A percentile compares a stretch with the other conserved stretches of the same genome.
Conservation (phyloP, 2,113 vertebrate species). For the Anser brachyrhynchus region DNA sequence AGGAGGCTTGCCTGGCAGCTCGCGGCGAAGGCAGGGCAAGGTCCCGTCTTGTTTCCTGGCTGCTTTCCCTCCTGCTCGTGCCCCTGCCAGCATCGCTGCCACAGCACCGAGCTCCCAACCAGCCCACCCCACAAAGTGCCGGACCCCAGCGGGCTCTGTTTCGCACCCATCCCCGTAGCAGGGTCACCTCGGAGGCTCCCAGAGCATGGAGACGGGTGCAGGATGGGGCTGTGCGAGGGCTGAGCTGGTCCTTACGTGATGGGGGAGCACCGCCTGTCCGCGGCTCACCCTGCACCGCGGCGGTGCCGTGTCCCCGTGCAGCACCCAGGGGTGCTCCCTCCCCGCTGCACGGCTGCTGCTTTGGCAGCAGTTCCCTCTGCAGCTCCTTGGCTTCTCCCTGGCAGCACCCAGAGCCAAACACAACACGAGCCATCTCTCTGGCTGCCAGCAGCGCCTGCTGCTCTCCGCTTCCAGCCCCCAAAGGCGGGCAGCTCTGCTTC, state of each 20-base stretch:
- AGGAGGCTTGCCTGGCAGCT: not conserved
- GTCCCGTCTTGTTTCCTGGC: not conserved
- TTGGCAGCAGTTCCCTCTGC: not conserved
- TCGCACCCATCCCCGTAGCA: accelerated
- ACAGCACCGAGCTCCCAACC: accelerated
- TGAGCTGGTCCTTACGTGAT: not conserved
- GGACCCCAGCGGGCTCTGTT: not conserved
- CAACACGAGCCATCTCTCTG: accelerated
- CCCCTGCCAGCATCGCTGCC: not conserved
- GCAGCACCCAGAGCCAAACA: not conserved
- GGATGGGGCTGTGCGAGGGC: not conserved
- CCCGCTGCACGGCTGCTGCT: not conserved
- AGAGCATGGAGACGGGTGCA: accelerated
- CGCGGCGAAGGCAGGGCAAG: not conserved
- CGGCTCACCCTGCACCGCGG: accelerated
- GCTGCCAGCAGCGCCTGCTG: not conserved
- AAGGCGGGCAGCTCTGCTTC: not conserved
- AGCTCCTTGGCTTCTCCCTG: not conserved
- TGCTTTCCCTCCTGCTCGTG: not conserved
- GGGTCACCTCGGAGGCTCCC: not conserved
- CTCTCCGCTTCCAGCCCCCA: not conserved
- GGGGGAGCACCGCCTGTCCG: accelerated
- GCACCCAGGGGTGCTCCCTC: not conserved
- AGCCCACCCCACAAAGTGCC: not conserved
- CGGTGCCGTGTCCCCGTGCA: accelerated